Evolutionary conservation across 2,797 vertebrate species (phyloP).

Genomic region (Schizopygopsis malacanthus): DNA sequence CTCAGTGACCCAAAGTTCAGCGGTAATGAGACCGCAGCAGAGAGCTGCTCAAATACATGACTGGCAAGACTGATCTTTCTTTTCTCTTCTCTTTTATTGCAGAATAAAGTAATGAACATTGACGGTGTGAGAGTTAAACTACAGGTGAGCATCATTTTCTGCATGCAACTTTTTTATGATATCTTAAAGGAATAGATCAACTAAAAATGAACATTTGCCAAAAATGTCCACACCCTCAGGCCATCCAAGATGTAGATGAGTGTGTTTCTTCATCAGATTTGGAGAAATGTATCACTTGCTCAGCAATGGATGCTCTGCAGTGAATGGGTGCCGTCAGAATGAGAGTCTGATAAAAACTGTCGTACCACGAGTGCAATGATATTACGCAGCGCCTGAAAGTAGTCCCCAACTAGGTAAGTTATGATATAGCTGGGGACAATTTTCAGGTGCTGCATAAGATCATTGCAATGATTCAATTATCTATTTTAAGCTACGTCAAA

Average conservation of each 20-base stretch:
- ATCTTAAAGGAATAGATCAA: background rate
- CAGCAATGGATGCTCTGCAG: too few species aligned
- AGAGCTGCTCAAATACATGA: background rate
- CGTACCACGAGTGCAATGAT: too few species aligned
- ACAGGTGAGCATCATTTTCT: conserved; percentile 74
- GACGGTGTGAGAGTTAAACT: conserved; percentile 84
- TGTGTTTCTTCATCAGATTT: background rate
- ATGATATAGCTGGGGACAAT: too few species aligned
- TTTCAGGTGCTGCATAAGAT: too few species aligned
- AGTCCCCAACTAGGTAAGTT: too few species aligned
- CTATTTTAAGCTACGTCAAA: too few species aligned
- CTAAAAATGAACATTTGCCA: background rate
- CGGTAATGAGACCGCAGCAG: background rate
- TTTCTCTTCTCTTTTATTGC: conserved; percentile 58
- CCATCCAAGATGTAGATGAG: background rate
- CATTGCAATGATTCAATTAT: too few species aligned
- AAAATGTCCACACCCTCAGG: background rate
- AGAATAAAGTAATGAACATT: conserved; percentile 86
- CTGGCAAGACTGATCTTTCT: conserved; percentile 10
- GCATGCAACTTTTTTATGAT: background rate
- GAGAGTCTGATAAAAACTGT: too few species aligned
- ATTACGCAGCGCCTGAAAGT: too few species aligned
- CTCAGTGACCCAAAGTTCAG: background rate
- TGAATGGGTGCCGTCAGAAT: too few species aligned
- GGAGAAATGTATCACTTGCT: too few species aligned